Evolutionary conservation across 2,888 invertebrate genomes (phyloP), one percentile per base, ranked within the genome.

Genomic region (Hirtodrosophila confusa): DNA sequence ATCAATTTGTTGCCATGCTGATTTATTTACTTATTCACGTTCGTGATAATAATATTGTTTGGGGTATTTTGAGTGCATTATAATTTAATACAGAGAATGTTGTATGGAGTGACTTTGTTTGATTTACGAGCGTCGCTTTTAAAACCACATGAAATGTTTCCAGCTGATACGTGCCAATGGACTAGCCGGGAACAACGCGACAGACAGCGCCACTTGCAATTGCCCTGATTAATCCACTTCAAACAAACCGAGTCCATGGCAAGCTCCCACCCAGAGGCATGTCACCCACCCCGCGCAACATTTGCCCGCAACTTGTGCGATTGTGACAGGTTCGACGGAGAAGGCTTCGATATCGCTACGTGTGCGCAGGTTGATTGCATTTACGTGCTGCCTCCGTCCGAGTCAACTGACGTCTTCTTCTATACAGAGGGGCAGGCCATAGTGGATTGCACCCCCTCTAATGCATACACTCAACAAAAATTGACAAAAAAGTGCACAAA

Each of bases 211-310:
- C 63, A 69, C 54, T 53, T 48, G 36, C 62, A 63, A 50, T 37
- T 69, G 74, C 61, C 66, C 82, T 79, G 82, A 85, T 82, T 82
- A 82, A 82, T 82, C 82, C 85, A 82, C 82, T 78, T 80, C 63
- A 78, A 72, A 68, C 65, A 66, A 41, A 51, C 35, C 36, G 27
- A 45, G 45, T 29, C 12, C 40, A 41, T 48, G 33, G 43, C 12
- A n/a, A 47, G 27, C 17, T 41, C 29, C 44, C 49, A 33, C 5
- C n/a, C 12, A 36, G n/a, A 10, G n/a, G 7, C 27, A 27, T 27
- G 27, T 27, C 27, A 27, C 27, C 27, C 3, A 27, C 17, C 10
- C 10, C 31, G 37, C 8, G 31, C 40, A 41, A 48, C 29, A 41
- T 37, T 61, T 31, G 7, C 35, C 44, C 35, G 40, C 50, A 35